phyloP scores from a whole-genome alignment of 2,797 vertebrate genomes.

The Hydrophis major region DNA sequence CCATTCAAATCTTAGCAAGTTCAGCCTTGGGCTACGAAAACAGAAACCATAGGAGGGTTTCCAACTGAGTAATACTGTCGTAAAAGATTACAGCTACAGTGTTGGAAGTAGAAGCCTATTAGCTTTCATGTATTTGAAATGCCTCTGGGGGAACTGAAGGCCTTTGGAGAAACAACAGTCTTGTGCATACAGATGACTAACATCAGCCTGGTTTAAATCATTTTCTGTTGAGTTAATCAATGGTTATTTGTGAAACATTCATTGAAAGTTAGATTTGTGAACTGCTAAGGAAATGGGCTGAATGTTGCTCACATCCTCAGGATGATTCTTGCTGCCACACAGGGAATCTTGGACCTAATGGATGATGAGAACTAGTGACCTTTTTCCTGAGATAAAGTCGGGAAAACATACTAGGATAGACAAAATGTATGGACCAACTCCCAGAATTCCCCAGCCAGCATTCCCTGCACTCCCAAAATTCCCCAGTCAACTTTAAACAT shows the following conservation, averaged over 20 bases:
- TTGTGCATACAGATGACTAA: not conserved
- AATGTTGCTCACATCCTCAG: not conserved
- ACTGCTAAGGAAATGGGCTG: not conserved
- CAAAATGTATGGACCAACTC: not conserved
- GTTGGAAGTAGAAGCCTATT: not conserved
- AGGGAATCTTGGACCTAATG: not conserved
- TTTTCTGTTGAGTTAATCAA: not conserved
- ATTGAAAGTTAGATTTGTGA: too few relatives aligned
- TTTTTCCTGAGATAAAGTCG: not conserved
- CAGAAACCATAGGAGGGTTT: slow-evolving; percentile 19
- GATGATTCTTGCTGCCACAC: too few relatives aligned
- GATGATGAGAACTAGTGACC: too few relatives aligned
- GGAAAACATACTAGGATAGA: not conserved
- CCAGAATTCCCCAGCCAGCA: too few relatives aligned
- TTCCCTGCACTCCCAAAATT: too few relatives aligned
- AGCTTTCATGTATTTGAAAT: not conserved
- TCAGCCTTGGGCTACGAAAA: slow-evolving; percentile 26
- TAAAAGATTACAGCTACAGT: slow-evolving; percentile 27
- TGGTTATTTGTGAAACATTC: not conserved
- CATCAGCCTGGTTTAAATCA: not conserved
- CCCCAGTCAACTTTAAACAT: too few relatives aligned
- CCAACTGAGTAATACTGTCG: not conserved
- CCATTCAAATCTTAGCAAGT: slow-evolving; percentile 37
- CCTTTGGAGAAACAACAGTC: not conserved
- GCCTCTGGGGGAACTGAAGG: not conserved